Conservation (phyloP, 2,113 vertebrate genomes). For the Xiphophorus hellerii region DNA sequence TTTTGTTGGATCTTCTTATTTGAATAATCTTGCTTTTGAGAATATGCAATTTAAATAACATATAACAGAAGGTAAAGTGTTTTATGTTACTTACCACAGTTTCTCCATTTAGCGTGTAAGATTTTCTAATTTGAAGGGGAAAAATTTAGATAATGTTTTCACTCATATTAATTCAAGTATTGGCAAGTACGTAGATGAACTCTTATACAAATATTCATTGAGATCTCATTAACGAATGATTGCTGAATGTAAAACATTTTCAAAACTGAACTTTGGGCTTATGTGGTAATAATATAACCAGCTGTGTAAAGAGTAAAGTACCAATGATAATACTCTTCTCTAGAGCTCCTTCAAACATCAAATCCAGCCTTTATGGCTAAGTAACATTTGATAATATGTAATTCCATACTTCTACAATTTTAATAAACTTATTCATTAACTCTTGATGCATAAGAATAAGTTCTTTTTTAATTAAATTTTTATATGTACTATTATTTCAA, state of each 20-base stretch:
- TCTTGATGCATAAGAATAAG: slow-evolving; percentile 56
- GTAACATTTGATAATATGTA: slow-evolving; percentile 25
- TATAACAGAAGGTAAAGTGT: no score
- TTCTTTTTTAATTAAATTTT: slow-evolving; percentile 43
- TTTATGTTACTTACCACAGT: no score
- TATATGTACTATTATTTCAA: slow-evolving; percentile 24
- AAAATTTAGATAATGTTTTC: no score
- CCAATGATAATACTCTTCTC: neutral
- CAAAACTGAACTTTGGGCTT: neutral
- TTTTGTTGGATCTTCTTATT: no score
- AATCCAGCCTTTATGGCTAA: slow-evolving; percentile 38
- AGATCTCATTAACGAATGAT: slow-evolving; percentile 38
- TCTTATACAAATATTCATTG: slow-evolving; percentile 12
- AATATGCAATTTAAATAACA: no score
- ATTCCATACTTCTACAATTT: slow-evolving; percentile 58
- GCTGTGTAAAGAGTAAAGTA: neutral
- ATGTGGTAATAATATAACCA: neutral
- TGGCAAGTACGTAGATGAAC: slow-evolving; percentile 13
- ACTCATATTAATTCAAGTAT: neutral
- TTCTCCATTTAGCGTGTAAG: no score
- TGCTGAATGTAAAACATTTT: slow-evolving; percentile 20
- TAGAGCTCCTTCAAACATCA: slow-evolving; percentile 15
- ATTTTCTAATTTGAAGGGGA: no score
- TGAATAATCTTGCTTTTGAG: no score
- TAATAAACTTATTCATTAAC: slow-evolving; percentile 77